Percentiles rank a stretch among this genome's conserved stretches.
These are phyloP conservation scores for Keiferia lycopersicella DNA, from an alignment of 2,888 invertebrate species.

Conservation along the genomic window DNA sequence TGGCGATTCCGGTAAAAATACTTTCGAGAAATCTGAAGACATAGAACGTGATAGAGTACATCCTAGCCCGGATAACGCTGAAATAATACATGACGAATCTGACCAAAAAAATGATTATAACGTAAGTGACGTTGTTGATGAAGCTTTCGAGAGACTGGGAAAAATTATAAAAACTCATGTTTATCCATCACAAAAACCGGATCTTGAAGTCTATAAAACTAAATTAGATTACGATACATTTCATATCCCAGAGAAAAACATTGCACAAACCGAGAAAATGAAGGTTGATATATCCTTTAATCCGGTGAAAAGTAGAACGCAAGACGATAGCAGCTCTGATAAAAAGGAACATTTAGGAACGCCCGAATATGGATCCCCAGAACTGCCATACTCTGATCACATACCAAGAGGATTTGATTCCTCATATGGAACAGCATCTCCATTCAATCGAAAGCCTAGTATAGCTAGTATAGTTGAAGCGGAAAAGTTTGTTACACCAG, in stretches of 20 bases:
- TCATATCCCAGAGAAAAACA: conserved; percentile 34
- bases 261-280: conserved; percentile 28
- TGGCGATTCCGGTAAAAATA: background rate
- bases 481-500: conserved; percentile 36
- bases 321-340: background rate
- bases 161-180: conserved; percentile 52
- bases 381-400: background rate
- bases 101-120: conserved; percentile 27
- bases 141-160: conserved; percentile 49
- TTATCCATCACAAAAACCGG: conserved; percentile 49
- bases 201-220: conserved; percentile 42
- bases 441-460: conserved; percentile 30
- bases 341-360: background rate
- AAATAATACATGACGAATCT: conserved; percentile 1
- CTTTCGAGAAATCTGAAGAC: background rate
- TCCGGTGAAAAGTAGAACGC: background rate
- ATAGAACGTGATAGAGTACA: background rate
- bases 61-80: background rate
- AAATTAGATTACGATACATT: conserved; percentile 44
- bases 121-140: conserved; percentile 39
- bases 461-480: conserved; percentile 34
- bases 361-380: background rate
- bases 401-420: conserved; percentile 12
- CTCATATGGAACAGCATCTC: conserved; percentile 38
- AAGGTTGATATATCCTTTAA: conserved; percentile 28